Evolutionary conservation across 1,140 invertebrate species (phyloP).

Genomic region (Schlechtendalia chinensis): DNA sequence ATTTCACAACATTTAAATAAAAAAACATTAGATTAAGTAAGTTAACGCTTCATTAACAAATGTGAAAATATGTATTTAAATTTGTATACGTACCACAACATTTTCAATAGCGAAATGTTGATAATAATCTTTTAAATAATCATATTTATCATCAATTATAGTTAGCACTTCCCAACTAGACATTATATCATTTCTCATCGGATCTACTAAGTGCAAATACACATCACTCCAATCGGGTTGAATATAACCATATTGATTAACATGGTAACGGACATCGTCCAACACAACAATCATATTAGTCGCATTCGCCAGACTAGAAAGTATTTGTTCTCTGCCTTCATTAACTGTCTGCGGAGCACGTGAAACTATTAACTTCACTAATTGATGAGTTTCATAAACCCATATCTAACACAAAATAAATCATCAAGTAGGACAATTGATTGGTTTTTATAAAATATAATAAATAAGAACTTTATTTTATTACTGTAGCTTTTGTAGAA

Average conservation of each 20-base stretch:
- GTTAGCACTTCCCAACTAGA: constrained; percentile 76
- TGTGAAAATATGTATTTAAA: too few species aligned
- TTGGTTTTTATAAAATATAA: background rate
- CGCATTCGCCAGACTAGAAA: constrained; percentile 70
- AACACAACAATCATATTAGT: constrained; percentile 73
- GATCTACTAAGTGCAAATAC: constrained; percentile 81
- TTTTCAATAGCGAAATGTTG: constrained; percentile 80
- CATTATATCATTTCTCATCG: constrained; percentile 70
- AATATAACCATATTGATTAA: constrained; percentile 68
- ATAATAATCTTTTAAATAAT: constrained; percentile 75
- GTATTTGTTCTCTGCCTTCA: constrained; percentile 67
- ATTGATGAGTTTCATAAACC: constrained; percentile 77
- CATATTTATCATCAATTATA: constrained; percentile 81
- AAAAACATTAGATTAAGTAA: background rate
- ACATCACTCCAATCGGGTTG: constrained; percentile 78
- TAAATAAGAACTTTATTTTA: constrained; percentile 65
- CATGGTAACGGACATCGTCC: constrained; percentile 75
- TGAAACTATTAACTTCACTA: constrained; percentile 77
- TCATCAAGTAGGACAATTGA: constrained; percentile 16
- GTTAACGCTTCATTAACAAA: too few species aligned
- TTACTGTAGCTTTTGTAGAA: constrained; percentile 74
- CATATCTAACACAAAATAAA: constrained; percentile 64
- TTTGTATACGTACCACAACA: constrained; percentile 63
- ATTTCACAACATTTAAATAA: background rate
- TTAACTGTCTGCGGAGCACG: constrained; percentile 71